Percentiles rank a stretch among this genome's conserved stretches.
Conservation (phyloP, 2,888 invertebrate species). For the Stenurella melanura region DNA sequence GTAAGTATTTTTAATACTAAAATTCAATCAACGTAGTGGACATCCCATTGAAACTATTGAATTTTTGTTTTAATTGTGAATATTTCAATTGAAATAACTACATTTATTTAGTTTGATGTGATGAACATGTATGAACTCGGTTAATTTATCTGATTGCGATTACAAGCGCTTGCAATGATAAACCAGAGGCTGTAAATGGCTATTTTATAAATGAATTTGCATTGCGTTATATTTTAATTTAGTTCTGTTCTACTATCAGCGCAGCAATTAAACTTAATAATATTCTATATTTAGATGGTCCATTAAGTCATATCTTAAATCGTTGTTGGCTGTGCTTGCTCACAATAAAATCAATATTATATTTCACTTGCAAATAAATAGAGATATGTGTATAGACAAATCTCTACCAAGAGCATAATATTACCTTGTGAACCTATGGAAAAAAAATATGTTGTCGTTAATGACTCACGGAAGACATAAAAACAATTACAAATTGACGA, state of each 20-base stretch:
- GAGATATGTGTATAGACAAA: not conserved
- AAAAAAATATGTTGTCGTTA: not conserved
- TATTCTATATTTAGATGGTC: not conserved
- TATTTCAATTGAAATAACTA: no score
- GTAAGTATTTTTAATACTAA: no score
- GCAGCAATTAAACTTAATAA: not conserved
- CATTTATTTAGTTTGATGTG: not conserved
- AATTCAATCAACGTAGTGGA: no score
- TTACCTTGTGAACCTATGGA: not conserved
- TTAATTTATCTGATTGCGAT: not conserved
- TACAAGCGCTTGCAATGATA: not conserved
- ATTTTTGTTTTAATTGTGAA: no score
- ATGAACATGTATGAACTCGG: not conserved
- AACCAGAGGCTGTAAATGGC: not conserved
- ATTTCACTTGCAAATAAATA: not conserved
- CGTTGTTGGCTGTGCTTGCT: not conserved
- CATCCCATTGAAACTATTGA: no score
- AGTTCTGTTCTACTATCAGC: not conserved
- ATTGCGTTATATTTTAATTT: not conserved
- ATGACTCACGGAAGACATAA: not conserved
- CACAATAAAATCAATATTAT: not conserved
- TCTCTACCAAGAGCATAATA: not conserved
- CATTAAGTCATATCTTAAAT: not conserved
- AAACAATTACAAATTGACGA: not conserved
- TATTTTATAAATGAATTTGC: not conserved